phyloP scores from a whole-genome alignment of 2,797 vertebrate species.

The Lophotriccus pileatus region DNA sequence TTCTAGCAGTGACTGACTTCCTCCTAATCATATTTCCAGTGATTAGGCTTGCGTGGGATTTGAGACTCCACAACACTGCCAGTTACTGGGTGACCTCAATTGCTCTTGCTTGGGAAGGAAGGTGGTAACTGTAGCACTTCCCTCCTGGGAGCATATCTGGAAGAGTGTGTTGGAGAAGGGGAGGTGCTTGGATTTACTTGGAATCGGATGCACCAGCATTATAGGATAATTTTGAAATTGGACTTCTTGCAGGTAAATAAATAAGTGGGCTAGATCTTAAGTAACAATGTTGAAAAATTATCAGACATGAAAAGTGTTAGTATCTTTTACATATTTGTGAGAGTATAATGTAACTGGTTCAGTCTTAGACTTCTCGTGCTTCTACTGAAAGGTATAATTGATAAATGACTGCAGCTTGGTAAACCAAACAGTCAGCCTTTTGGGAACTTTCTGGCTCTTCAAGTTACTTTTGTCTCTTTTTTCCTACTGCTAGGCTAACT shows the following conservation, averaged over 20 bases:
- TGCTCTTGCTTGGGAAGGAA: neutral
- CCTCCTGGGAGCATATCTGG: neutral
- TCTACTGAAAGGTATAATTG: neutral
- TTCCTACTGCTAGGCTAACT: neutral
- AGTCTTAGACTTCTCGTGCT: neutral
- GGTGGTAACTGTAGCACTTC: neutral
- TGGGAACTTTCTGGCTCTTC: neutral
- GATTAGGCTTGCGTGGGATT: neutral
- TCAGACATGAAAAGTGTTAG: neutral
- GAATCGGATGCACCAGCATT: fast-evolving
- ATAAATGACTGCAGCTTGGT: neutral
- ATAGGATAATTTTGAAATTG: neutral
- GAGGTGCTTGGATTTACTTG: neutral
- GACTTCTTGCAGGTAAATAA: neutral
- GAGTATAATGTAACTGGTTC: neutral
- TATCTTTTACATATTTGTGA: neutral
- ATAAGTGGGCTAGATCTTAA: neutral
- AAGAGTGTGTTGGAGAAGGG: neutral
- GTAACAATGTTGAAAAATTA: neutral
- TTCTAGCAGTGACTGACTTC: neutral
- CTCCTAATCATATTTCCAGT: neutral
- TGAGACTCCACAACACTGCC: neutral
- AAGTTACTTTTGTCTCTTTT: neutral
- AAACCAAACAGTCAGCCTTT: neutral
- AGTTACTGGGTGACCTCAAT: neutral